Base-by-base conservation (phyloP, 2,797 vertebrate genomes). In the Sebastes steindachneri region DNA sequence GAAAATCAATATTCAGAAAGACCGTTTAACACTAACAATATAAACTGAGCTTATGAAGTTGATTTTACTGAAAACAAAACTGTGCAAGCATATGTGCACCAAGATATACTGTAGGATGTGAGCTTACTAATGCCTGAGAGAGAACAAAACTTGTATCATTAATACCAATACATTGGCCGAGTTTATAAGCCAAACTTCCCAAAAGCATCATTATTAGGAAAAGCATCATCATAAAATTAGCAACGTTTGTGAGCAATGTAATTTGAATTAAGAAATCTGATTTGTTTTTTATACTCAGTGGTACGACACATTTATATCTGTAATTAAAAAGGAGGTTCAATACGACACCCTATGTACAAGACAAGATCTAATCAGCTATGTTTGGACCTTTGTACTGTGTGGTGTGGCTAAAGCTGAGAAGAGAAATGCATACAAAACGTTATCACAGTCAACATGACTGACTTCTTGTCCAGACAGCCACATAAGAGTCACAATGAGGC, bases 401-500 rank as follows among this genome's bases (percentile, higher is more conserved):
- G 3, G 17, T n/a, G 29, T 19, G 23, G 29, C 28, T 70, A n/a
- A 71, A 70, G 19, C 28, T 37, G 73, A 71, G 67, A 73, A 45
- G 12, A 75, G 7, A 53, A 68, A 71, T 26, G 23, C n/a, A 58
- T 57, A 28, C 37, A 80, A 37, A 9, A 0, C 0, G 37, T 0
- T 17, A 41, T 41, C 14, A 41, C 37, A 0, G 14, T 17, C 31
- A 70, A 45, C 15, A 63, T 62, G 9, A 55, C 8, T 65, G 41
- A 72, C 7, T 48, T 4, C n/a, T 45, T 31, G 15, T 68, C 23
- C 4, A 59, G 53, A 79, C 77, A 53, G 31, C 23, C 14, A 53
- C 67, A 31, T 51, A 60, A 26, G 64, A 79, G 75, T 67, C 63
- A 58, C 59, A 68, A 48, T 70, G 54, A 65, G 71, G 66, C 67